A percentile compares a stretch with the other conserved stretches of the same genome.
Evolutionary conservation across 2,888 invertebrate species (phyloP).

Genomic region (Phymatocera aterrima): DNA sequence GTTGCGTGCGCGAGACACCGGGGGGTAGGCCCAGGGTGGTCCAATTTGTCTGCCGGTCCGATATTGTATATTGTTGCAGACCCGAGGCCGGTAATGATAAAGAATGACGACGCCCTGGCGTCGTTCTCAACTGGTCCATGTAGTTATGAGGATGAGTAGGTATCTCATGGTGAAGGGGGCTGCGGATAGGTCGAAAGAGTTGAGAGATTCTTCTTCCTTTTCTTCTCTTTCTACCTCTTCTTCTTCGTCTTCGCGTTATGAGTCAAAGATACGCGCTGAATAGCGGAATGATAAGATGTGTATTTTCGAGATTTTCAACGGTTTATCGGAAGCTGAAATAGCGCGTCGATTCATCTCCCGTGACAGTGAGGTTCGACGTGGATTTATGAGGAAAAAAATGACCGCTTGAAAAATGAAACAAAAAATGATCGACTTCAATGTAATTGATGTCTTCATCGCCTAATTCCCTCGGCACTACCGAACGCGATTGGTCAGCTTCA

Average conservation of each 20-base stretch:
- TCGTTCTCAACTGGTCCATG: constrained; percentile 37
- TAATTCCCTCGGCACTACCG: constrained; percentile 50
- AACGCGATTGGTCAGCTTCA: background rate
- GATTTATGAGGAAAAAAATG: constrained; percentile 52
- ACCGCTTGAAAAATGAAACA: constrained; percentile 52
- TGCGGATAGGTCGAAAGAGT: background rate
- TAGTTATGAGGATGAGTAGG: constrained; percentile 20
- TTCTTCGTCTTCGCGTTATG: background rate
- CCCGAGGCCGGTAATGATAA: constrained; percentile 43
- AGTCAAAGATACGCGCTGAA: background rate
- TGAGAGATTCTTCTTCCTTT: no score
- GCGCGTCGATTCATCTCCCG: constrained; percentile 31
- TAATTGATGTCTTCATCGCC: constrained; percentile 47
- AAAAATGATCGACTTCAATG: constrained; percentile 47
- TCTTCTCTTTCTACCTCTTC: no score
- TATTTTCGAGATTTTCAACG: constrained; percentile 15
- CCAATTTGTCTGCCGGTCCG: constrained; percentile 73
- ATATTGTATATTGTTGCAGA: constrained; percentile 63
- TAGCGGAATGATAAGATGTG: constrained; percentile 16
- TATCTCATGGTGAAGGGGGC: background rate
- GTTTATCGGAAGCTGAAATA: constrained; percentile 10
- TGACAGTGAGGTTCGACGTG: constrained; percentile 44
- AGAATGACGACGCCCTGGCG: constrained; percentile 41
- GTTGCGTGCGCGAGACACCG: constrained; percentile 60
- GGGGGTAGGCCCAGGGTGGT: constrained; percentile 71